phyloP scores from a whole-genome alignment of 2,113 vertebrate genomes.

The Mesembrinibis cayennensis region DNA sequence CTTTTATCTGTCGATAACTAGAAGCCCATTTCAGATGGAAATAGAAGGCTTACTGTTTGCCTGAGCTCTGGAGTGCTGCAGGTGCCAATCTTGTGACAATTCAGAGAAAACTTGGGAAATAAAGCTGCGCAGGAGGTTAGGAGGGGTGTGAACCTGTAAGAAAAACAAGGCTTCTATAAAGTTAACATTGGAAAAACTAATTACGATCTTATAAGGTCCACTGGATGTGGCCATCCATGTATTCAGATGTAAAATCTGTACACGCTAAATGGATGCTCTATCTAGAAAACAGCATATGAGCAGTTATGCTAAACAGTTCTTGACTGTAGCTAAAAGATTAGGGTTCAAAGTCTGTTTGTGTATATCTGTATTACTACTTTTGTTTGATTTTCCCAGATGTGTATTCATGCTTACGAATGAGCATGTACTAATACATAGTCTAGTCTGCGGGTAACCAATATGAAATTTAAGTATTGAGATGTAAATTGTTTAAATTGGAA shows the following conservation, averaged over 20 bases:
- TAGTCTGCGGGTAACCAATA: neutral
- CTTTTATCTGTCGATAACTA: neutral
- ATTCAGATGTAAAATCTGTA: neutral
- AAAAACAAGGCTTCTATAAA: neutral
- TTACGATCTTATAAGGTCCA: neutral
- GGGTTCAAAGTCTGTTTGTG: neutral
- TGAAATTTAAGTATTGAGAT: neutral
- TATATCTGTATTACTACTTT: neutral
- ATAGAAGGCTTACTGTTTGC: neutral
- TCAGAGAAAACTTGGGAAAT: neutral
- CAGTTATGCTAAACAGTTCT: neutral
- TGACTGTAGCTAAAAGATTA: neutral
- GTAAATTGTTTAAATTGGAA: neutral
- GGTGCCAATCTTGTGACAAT: neutral
- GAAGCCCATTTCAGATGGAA: neutral
- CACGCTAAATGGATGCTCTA: neutral
- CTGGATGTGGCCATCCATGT: neutral
- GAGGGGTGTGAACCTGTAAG: neutral
- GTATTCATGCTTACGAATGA: neutral
- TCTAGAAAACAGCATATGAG: neutral
- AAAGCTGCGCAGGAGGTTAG: neutral
- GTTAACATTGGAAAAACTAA: neutral
- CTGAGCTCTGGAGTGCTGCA: neutral
- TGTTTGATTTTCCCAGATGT: neutral
- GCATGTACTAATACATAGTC: neutral